These are phyloP conservation scores for Coenonympha arcania DNA, from an alignment of 2,888 invertebrate genomes.

Conservation along the genomic window DNA sequence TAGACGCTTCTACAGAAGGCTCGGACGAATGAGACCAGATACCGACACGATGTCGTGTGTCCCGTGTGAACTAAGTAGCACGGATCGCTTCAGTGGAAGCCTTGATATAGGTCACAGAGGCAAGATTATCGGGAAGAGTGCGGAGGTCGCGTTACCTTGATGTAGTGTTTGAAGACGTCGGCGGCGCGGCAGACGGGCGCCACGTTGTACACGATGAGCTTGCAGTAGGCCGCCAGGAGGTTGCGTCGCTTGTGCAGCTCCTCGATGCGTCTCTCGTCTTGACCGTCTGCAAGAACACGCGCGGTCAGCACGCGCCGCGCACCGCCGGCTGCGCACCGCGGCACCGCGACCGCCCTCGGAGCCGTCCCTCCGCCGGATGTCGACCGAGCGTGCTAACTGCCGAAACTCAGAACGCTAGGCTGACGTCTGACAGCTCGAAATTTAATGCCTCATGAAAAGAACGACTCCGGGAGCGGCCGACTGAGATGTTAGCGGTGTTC, in stretches of 20 bases:
- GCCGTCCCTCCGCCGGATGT: background rate
- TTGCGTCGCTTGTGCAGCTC: slow-evolving; percentile 96
- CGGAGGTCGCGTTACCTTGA: too few relatives aligned
- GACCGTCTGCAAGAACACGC: slow-evolving; percentile 77
- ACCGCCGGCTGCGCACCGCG: slow-evolving; percentile 1
- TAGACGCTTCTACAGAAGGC: too few relatives aligned
- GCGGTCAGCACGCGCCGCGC: slow-evolving; percentile 8
- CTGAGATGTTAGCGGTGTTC: background rate
- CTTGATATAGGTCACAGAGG: too few relatives aligned
- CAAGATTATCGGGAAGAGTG: too few relatives aligned
- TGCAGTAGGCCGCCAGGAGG: slow-evolving; percentile 97
- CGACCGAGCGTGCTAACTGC: background rate
- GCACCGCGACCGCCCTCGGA: background rate
- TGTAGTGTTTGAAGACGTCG: slow-evolving; percentile 97
- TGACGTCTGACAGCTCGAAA: too few relatives aligned
- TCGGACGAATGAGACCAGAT: too few relatives aligned
- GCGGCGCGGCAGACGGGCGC: slow-evolving; percentile 93
- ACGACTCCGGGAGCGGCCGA: background rate
- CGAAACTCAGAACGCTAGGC: background rate
- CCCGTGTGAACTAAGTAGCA: too few relatives aligned
- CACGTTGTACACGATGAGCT: slow-evolving; percentile 97
- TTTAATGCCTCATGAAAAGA: background rate
- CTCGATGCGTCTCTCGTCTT: slow-evolving; percentile 97
- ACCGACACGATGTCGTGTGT: too few relatives aligned
- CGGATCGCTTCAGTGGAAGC: too few relatives aligned